A percentile compares a stretch with the other conserved stretches of the same genome.
Conservation (phyloP, 23 tunicate species). For the Trididemnum clinides region DNA sequence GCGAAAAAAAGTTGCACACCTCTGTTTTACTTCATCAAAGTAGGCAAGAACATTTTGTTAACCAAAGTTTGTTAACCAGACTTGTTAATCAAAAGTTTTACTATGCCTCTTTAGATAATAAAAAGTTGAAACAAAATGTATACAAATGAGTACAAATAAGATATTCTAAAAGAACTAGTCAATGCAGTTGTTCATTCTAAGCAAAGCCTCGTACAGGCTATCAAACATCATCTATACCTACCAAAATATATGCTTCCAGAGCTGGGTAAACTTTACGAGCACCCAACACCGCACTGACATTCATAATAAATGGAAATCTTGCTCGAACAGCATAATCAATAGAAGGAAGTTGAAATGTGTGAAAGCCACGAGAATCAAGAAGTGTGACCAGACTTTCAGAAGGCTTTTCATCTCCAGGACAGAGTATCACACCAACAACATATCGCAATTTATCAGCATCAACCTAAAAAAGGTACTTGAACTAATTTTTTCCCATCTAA, state of each 20-base stretch:
- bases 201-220: no score
- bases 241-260: conserved; percentile 35
- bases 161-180: no score
- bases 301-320: conserved; percentile 41
- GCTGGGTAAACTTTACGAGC: conserved; percentile 76
- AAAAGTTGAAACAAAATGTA: no score
- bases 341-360: conserved; percentile 35
- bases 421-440: conserved; percentile 44
- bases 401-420: conserved; percentile 50
- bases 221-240: no score
- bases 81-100: no score
- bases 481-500: background rate
- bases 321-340: conserved; percentile 70
- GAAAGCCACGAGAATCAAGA: conserved; percentile 26
- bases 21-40: no score
- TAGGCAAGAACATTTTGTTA: no score
- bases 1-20: no score
- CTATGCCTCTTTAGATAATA: no score
- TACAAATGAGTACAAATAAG: no score
- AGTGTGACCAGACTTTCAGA: conserved; percentile 10
- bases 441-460: conserved; percentile 28
- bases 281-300: conserved; percentile 49
- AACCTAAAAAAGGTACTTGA: background rate
- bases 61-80: no score
- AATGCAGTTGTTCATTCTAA: no score